Evolutionary conservation across 2,797 vertebrate species (phyloP), one percentile per base, ranked within the genome.

Genomic region (Scleropages formosus): DNA sequence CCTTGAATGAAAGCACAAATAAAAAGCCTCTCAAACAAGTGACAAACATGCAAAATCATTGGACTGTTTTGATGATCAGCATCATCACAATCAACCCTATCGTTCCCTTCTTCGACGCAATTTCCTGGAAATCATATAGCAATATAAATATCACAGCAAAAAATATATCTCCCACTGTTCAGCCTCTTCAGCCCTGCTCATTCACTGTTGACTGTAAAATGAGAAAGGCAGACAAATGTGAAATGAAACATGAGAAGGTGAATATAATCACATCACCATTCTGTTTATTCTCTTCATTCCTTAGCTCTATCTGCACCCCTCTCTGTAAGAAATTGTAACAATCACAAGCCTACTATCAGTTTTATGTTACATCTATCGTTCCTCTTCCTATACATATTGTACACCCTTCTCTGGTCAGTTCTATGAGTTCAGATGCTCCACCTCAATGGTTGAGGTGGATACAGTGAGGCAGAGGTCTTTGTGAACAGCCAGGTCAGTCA

Each of bases 391-490:
- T 84, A 83, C 85, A 84, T 63, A 75, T 12, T 0, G 0, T 73
- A 63, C 4, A 18, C 71, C 47, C 67, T 60, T 53, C 77, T 77
- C 68, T 24, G 26, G n/a, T 39, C 39, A 20, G 61, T 27, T 85
- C 91, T 98, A 98, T 31, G 95, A 98, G 93, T 95, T 96, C 92
- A 95, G 94, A 88, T 97, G 94, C 86, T 97, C 95, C 88, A 97
- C 96, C 91, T 97, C 96, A 84, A 98, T 97, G 91, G 96, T 89
- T 82, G 95, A 97, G 78, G 97, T 98, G 93, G 96, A 96, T 80
- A 98, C 96, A 67, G 97, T 98, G 89, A 99, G 95, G 89, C 96
- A 98, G 87, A 98, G 95, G 95, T 98, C 96, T 90, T 99, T 98
- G 85, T 98, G 97, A 84, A 94, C 92, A 27, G 95, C 85, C 72